Conservation (phyloP, 2,888 invertebrate genomes). For the Agriopis marginaria region DNA sequence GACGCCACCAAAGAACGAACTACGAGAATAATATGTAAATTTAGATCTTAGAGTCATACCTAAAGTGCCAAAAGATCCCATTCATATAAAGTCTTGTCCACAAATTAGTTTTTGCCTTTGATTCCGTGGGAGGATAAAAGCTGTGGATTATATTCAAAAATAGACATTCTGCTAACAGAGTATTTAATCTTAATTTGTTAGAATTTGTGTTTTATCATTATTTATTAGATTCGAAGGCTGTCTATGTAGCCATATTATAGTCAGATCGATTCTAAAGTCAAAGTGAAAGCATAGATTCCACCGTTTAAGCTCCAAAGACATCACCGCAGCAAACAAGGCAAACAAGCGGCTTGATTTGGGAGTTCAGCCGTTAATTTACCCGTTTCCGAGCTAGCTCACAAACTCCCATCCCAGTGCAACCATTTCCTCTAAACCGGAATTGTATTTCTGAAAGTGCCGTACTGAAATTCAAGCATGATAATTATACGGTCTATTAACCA, state of each 20-base stretch:
- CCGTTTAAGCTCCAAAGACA: background rate
- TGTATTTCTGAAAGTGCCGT: slow-evolving; percentile 25
- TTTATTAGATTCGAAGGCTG: no score
- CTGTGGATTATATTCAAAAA: no score
- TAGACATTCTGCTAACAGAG: no score
- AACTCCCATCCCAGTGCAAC: slow-evolving; percentile 17
- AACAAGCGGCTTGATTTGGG: background rate
- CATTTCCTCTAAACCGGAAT: slow-evolving; percentile 12
- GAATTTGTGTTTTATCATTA: no score
- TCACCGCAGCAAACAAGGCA: slow-evolving; percentile 7
- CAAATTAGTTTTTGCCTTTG: no score
- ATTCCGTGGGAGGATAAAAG: no score
- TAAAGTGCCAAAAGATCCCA: no score
- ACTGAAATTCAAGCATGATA: slow-evolving; percentile 29
- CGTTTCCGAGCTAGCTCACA: slow-evolving; percentile 8
- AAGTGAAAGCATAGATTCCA: background rate
- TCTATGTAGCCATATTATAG: background rate
- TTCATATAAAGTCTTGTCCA: no score
- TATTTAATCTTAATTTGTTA: no score
- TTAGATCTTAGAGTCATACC: no score
- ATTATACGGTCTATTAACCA: slow-evolving; percentile 38
- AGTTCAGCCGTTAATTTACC: slow-evolving; percentile 11
- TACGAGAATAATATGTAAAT: no score
- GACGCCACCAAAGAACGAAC: no score
- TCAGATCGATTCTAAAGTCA: background rate